Evolutionary conservation across 2,797 vertebrate genomes (phyloP), one percentile per base, ranked within the genome.

Genomic region (Poeciliopsis gracilis): DNA sequence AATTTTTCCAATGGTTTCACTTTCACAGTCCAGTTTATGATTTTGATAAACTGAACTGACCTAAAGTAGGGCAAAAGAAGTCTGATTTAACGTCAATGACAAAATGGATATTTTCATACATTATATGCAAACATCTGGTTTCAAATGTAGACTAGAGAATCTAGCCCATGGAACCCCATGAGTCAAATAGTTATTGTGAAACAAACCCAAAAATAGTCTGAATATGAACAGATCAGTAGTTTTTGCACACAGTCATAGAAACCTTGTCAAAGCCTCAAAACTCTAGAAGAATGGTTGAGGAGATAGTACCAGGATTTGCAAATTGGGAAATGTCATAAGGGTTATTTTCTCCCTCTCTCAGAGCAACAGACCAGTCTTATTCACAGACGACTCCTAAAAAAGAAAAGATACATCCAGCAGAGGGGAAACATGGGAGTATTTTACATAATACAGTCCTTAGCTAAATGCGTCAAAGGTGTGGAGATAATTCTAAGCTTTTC

Each of bases 381-480:
- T 51, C 55, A 66, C 18, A 66, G 36, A 41, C 1, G 47, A 59
- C n/a, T 61, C 38, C 28, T 25, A 5, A 59, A 9, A 49, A n/a
- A 23, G 72, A 63, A 16, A 45, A 63, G 28, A 46, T 59, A 46
- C 57, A 75, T 46, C 41, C 38, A 33, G 43, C 28, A 20, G 25
- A 25, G 36, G 38, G 18, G 46, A 51, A 73, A 55, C 59, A 38
- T 43, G n/a, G 38, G 59, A 28, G 18, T 53, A 41, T 55, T 74
- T 69, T 79, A 41, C 18, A 74, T 74, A 55, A 9, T 43, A 67
- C 43, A 55, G 28, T 55, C 16, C 12, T 20, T 41, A 41, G 18
- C 15, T 55, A 55, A 79, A 53, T 79, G n/a, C 33, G 47, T 43
- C 47, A 30, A 66, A 73, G n/a, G 45, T 79, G 36, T 53, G 12